Base-by-base conservation (phyloP, 1,140 invertebrate genomes). In the Hypsibius dujardini region DNA sequence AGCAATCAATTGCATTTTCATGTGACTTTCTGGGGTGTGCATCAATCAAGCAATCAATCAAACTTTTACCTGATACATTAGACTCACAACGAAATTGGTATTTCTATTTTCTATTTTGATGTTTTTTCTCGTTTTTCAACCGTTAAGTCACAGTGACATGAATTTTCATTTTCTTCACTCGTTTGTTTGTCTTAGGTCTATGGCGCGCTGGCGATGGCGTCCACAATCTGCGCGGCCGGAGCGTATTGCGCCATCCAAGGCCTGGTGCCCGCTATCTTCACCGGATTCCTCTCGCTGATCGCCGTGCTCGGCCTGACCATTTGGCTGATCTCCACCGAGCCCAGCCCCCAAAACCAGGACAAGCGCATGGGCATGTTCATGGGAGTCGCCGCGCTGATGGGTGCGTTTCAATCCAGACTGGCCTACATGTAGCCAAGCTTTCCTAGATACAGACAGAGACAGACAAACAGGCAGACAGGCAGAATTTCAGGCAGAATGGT, bases 211-310 rank as follows among this genome's bases (percentile, higher is more conserved):
- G 7, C 62, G 3, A 67, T 67, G 62, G 62, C 62, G 12, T 67
- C 3, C 3, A 14, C 45, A 42, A 42, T 67, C 7, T 67, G 62
- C 62, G 3, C 62, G 45, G 42, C 62, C 42, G 42, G 7, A 3
- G 7, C 42, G 7, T 67, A 60, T 59, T 7, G 50, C 67, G n/a
- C 60, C 67, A 71, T 72, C 67, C 69, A 70, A 47, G 47, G 69
- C 71, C 71, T 72, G 46, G 71, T 72, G 46, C 46, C 70, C 46
- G 47, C 47, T 42, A 28, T 70, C 69, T 50, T 72, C 69, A n/a
- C 28, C 72, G 50, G 47, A 47, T 15, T 72, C 72, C n/a, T 71
- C 69, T 47, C 59, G 2, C 46, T 72, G 46, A 42, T 72, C 69
- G 15, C 46, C 69, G 14, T 47, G 28, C 2, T 47, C 69, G 47